Evolutionary conservation across 2,113 vertebrate genomes (phyloP).

Genomic region (Holacanthus passer): DNA sequence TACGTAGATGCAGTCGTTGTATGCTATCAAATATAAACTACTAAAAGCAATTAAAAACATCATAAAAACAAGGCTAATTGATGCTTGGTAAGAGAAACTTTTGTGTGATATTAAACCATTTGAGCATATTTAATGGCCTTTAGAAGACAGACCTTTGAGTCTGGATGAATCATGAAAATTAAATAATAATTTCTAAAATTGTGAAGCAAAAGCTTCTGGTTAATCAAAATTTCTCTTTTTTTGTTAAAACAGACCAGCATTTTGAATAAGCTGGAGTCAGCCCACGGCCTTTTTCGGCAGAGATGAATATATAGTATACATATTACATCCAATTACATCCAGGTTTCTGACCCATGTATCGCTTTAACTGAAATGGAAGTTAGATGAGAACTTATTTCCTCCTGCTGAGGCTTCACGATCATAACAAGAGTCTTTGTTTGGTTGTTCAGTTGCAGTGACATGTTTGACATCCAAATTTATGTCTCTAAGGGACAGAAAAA

Average conservation of each 20-base stretch:
- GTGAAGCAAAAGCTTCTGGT: neutral
- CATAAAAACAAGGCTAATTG: neutral
- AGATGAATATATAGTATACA: too few relatives aligned
- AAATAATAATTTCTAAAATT: neutral
- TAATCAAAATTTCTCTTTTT: neutral
- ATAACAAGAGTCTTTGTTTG: neutral
- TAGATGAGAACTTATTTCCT: neutral
- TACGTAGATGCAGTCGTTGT: neutral
- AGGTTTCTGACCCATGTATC: neutral
- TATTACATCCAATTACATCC: neutral
- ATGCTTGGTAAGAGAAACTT: neutral
- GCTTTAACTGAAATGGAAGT: neutral
- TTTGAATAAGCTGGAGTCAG: conserved; percentile 20
- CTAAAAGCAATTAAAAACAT: neutral
- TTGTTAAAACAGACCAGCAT: neutral
- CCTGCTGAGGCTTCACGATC: too few relatives aligned
- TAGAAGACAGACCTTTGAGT: too few relatives aligned
- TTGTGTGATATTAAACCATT: neutral
- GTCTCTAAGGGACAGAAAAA: neutral
- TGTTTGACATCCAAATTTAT: neutral
- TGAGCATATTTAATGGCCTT: too few relatives aligned
- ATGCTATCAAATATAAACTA: neutral
- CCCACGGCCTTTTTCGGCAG: neutral
- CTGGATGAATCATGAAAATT: neutral
- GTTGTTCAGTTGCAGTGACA: neutral